Base-by-base conservation (phyloP, 2,797 vertebrate species). In the Spinus olivaceus region DNA sequence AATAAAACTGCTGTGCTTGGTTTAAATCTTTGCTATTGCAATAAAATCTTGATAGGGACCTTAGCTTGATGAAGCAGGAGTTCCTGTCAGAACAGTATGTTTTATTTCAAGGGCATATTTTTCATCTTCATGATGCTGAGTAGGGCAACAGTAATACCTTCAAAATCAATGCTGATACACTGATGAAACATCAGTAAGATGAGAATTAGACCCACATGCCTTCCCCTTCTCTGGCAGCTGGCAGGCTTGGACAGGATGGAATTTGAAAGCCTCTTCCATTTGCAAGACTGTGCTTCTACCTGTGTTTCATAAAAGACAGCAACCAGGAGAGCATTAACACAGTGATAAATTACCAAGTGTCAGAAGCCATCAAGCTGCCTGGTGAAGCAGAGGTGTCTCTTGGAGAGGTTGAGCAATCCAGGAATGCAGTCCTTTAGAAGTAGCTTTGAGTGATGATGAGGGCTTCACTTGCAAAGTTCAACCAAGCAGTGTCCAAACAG, bases 31-130 rank as follows among this genome's bases (percentile, higher is more conserved):
- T 80, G 39, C 30, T 86, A 24, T 71, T 77, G 32, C 78, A 47
- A 69, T 81, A 74, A 83, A 50, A 7, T 56, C 20, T 79, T 47
- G n/a, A 33, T 72, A 78, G 90, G 82, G 57, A 76, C 28, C 24
- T 20, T 51, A 65, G 32, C 25, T 59, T 79, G 64, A 85, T 80
- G 63, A 90, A 94, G 51, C 47, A 67, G 37, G 15, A 54, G 30
- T 24, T 91, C 83, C 67, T 93, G 79, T 76, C 77, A 79, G n/a
- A 93, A 50, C 88, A 59, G 39, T 16, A 6, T 56, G 24, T 56
- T 91, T 77, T 86, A 47, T 91, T 94, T 77, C 80, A 89, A 66
- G 60, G 69, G 22, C 30, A 60, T 90, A 46, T 78, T 80, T 92
- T 95, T 92, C 42, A 44, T 79, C 59, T 84, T 71, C 0, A 10